phyloP scores from a whole-genome alignment of 64 coral and sea anemone species.

The Actinia equina region DNA sequence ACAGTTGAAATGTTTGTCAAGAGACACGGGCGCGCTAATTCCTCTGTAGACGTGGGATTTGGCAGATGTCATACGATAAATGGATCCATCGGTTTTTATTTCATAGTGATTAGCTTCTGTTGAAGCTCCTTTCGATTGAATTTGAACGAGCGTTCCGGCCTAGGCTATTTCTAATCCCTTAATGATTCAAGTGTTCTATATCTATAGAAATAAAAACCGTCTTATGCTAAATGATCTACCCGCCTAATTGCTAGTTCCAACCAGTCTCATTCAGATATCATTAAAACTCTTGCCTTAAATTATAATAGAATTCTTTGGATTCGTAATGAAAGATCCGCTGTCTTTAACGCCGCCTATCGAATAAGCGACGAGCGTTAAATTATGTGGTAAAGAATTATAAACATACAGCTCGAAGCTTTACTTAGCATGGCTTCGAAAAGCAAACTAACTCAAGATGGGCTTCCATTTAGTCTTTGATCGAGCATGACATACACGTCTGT shows the following conservation, averaged over 20 bases:
- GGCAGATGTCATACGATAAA: background rate
- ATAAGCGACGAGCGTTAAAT: background rate
- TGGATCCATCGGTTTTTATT: background rate
- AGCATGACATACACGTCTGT: background rate
- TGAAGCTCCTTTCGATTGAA: background rate
- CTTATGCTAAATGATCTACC: background rate
- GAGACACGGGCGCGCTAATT: constrained; percentile 9
- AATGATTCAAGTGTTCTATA: background rate
- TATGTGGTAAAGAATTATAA: background rate
- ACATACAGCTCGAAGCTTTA: background rate
- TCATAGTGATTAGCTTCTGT: background rate
- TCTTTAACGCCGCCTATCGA: background rate
- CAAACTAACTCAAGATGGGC: background rate
- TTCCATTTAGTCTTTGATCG: background rate
- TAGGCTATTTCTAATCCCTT: background rate
- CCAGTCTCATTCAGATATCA: background rate
- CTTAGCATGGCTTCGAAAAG: background rate
- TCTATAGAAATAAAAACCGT: background rate
- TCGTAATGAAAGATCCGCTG: background rate
- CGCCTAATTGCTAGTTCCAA: background rate
- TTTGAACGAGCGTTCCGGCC: background rate
- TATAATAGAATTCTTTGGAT: background rate
- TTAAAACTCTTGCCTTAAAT: background rate
- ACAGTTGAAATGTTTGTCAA: constrained; percentile 6
- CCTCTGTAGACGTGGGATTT: background rate